phyloP scores from a whole-genome alignment of 1,140 invertebrate species.

The Drosophila paulistorum region DNA sequence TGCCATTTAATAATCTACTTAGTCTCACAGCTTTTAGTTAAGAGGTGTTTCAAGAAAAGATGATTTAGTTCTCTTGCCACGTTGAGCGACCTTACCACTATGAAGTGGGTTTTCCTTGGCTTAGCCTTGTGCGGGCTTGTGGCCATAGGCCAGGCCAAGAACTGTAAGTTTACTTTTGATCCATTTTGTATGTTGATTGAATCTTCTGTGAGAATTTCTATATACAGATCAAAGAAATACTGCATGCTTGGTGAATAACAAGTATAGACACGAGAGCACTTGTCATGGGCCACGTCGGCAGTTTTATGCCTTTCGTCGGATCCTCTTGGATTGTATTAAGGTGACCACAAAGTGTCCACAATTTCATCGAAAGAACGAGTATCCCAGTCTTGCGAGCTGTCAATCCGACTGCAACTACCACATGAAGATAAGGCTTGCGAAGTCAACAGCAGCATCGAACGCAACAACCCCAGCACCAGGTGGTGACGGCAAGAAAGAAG shows the following conservation, averaged over 20 bases:
- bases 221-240: slow-evolving; percentile 3
- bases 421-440: slow-evolving; percentile 23
- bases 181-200: background rate
- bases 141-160: background rate
- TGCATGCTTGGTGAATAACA: slow-evolving; percentile 36
- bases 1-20: no score
- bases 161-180: background rate
- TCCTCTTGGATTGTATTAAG: slow-evolving; percentile 39
- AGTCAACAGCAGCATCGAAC: no score
- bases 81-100: background rate
- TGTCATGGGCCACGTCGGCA: slow-evolving; percentile 28
- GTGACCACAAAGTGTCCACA: slow-evolving; percentile 30
- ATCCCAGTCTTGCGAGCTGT: background rate
- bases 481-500: no score
- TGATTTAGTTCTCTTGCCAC: background rate
- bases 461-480: no score
- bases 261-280: slow-evolving; percentile 27
- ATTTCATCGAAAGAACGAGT: slow-evolving; percentile 35
- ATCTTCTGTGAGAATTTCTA: background rate
- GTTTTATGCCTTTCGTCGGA: slow-evolving; percentile 50
- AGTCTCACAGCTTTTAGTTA: background rate
- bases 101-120: slow-evolving; percentile 13
- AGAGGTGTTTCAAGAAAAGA: no score
- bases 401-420: slow-evolving; percentile 19
- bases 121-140: background rate